Percentiles rank a stretch among this genome's conserved stretches.
phyloP scores from a whole-genome alignment of 2,113 vertebrate genomes.

The Caranx melampygus region DNA sequence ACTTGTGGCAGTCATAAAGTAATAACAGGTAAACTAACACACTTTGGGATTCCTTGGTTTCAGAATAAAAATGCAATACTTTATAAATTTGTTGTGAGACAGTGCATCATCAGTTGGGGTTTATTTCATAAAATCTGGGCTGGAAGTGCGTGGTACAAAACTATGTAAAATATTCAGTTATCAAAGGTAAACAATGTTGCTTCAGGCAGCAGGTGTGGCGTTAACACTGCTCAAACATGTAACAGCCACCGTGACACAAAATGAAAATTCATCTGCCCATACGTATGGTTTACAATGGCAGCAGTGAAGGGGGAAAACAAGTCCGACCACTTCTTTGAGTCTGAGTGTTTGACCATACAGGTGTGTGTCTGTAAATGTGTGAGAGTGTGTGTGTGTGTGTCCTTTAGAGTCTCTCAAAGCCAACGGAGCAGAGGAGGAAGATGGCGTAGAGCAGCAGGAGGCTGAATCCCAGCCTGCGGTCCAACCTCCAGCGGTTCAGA shows the following conservation, averaged over 20 bases:
- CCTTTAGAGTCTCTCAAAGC: slow-evolving; percentile 81
- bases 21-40: slow-evolving; percentile 56
- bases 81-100: slow-evolving; percentile 43
- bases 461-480: slow-evolving; percentile 82
- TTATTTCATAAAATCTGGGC: slow-evolving; percentile 53
- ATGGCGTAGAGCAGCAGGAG: slow-evolving; percentile 82
- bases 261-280: slow-evolving; percentile 28
- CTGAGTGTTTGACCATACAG: not conserved
- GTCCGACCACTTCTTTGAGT: not conserved
- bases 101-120: slow-evolving; percentile 45
- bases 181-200: slow-evolving; percentile 68
- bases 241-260: slow-evolving; percentile 33
- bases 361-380: not conserved
- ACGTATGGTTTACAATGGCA: slow-evolving; percentile 39
- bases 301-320: slow-evolving; percentile 39
- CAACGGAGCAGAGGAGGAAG: slow-evolving; percentile 84
- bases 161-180: slow-evolving; percentile 74
- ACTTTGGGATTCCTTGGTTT: slow-evolving; percentile 50
- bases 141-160: slow-evolving; percentile 75
- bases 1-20: slow-evolving; percentile 55
- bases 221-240: slow-evolving; percentile 33
- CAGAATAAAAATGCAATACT: slow-evolving; percentile 60
- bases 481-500: slow-evolving; percentile 85
- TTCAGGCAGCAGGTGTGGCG: slow-evolving; percentile 38
- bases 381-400: slow-evolving; percentile 1